A percentile compares a stretch with the other conserved stretches of the same genome.
Conservation (phyloP, 2,113 vertebrate genomes). For the Datnioides undecimradiatus region DNA sequence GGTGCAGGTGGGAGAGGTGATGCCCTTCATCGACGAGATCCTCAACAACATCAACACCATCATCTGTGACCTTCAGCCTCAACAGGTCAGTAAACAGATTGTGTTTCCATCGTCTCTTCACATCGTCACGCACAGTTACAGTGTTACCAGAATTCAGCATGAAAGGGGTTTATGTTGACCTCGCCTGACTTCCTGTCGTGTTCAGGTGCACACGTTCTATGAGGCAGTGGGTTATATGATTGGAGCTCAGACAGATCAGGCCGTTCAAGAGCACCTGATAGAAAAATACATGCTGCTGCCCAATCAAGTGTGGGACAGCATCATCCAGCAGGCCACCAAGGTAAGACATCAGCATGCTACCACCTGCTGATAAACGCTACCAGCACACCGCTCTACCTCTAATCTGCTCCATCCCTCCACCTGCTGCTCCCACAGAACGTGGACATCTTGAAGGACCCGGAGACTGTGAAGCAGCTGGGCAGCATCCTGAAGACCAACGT, state of each 20-base stretch:
- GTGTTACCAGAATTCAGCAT: too few species aligned
- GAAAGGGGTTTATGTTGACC: background rate
- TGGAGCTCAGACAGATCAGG: conserved; percentile 97
- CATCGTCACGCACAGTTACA: background rate
- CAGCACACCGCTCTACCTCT: background rate
- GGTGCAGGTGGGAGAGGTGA: conserved; percentile 98
- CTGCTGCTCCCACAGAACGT: conserved; percentile 89
- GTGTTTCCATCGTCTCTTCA: background rate
- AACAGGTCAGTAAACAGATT: conserved; percentile 87
- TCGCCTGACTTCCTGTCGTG: background rate
- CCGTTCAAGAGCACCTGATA: conserved; percentile 97
- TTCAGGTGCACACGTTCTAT: conserved; percentile 97
- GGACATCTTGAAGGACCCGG: conserved; percentile 99
- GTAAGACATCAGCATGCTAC: conserved; percentile 67
- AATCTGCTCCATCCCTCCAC: background rate
- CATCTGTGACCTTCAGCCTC: conserved; percentile 98
- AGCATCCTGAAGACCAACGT: conserved; percentile 99
- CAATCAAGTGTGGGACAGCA: conserved; percentile 99
- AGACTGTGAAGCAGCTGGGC: conserved; percentile 98
- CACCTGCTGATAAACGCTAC: too few species aligned
- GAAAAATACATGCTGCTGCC: conserved; percentile 99
- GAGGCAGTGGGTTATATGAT: conserved; percentile 99
- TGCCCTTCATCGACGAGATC: conserved; percentile 99
- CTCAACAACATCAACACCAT: conserved; percentile 99
- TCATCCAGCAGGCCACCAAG: conserved; percentile 99